phyloP scores from a whole-genome alignment of 2,888 invertebrate species.

The Corbicula japonica region DNA sequence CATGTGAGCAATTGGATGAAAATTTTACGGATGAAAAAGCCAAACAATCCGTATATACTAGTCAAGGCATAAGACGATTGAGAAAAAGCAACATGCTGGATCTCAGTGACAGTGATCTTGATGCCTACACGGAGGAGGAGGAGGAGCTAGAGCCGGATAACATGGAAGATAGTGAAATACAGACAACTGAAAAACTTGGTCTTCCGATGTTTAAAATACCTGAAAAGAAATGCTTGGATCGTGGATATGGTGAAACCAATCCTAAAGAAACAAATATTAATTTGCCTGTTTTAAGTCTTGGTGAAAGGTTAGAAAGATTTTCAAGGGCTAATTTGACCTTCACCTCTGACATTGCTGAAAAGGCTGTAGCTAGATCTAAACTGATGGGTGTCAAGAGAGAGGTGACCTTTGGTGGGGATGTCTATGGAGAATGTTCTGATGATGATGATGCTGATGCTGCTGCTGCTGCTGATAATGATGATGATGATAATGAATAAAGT shows the following conservation, averaged over 20 bases:
- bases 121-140: conserved; percentile 20
- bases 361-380: conserved; percentile 73
- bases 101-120: conserved; percentile 54
- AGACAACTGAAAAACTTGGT: conserved; percentile 5
- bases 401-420: conserved; percentile 67
- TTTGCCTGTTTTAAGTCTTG: conserved; percentile 33
- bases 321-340: conserved; percentile 66
- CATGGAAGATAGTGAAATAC: conserved; percentile 9
- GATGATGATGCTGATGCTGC: conserved; percentile 43
- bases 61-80: conserved; percentile 49
- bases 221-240: neutral
- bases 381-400: conserved; percentile 60
- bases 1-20: too few relatives aligned
- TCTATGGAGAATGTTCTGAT: conserved; percentile 69
- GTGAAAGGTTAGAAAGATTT: conserved; percentile 63
- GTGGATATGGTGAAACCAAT: neutral
- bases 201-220: neutral
- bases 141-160: conserved; percentile 6
- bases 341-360: conserved; percentile 72
- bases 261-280: conserved; percentile 24
- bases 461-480: conserved; percentile 8
- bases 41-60: conserved; percentile 29
- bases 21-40: too few relatives aligned
- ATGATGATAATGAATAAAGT: neutral
- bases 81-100: conserved; percentile 57